Evolutionary conservation across 2,888 invertebrate genomes (phyloP).

Genomic region (Dicyrtomina minuta): DNA sequence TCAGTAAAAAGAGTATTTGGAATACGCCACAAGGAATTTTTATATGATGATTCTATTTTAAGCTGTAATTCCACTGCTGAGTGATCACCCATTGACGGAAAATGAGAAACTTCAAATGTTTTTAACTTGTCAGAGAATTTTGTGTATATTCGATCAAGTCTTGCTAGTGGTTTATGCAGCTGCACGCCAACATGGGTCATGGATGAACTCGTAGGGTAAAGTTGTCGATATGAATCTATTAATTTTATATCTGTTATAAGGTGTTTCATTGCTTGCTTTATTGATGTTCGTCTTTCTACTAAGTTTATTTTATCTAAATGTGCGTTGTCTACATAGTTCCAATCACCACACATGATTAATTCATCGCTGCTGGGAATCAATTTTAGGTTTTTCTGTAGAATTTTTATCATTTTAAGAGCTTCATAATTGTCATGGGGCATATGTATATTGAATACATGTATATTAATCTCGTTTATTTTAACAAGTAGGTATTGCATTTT

Average conservation of each 20-base stretch:
- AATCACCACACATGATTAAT: background rate
- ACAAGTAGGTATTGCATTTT: background rate
- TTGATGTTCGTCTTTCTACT: no score
- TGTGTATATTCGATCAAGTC: conserved; percentile 1
- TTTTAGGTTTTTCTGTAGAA: background rate
- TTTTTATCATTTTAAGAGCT: background rate
- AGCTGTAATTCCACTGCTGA: background rate
- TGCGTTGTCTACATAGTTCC: conserved; percentile 7
- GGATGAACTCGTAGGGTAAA: background rate
- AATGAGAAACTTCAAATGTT: no score
- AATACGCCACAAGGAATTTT: background rate
- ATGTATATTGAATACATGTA: background rate
- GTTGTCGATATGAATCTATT: background rate
- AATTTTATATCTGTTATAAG: no score
- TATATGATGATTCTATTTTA: background rate
- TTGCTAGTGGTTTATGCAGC: background rate
- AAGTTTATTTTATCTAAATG: no score
- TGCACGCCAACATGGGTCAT: background rate
- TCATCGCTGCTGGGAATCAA: background rate
- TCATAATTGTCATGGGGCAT: background rate
- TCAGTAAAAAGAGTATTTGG: background rate
- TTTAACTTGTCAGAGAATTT: no score
- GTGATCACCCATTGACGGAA: conserved; percentile 1
- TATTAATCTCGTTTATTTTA: background rate
- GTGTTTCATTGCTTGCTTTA: no score